A percentile compares a stretch with the other conserved stretches of the same genome.
phyloP scores from a whole-genome alignment of 2,888 invertebrate genomes.

The Melolontha melolontha region DNA sequence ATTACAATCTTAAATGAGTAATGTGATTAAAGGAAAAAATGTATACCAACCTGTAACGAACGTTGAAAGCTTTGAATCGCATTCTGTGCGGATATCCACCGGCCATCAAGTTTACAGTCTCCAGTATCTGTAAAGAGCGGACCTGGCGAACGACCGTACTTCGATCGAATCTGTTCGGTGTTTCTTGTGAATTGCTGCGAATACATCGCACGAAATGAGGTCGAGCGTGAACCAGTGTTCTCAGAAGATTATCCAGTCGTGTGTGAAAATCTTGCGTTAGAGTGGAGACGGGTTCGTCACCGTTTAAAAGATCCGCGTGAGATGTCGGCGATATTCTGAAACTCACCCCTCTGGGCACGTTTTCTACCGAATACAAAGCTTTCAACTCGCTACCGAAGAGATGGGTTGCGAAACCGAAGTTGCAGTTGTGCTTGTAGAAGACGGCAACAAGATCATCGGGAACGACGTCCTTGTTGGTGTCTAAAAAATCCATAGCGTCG shows the following conservation, averaged over 20 bases:
- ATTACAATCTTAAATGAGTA: neutral
- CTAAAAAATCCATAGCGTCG: constrained; percentile 89
- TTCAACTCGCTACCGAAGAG: constrained; percentile 94
- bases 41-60: constrained; percentile 71
- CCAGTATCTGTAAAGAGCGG: constrained; percentile 86
- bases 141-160: constrained; percentile 88
- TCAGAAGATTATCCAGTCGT: constrained; percentile 89
- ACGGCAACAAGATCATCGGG: constrained; percentile 93
- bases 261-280: constrained; percentile 96
- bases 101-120: constrained; percentile 95
- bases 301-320: constrained; percentile 84
- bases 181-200: constrained; percentile 86
- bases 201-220: constrained; percentile 96
- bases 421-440: constrained; percentile 92
- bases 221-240: constrained; percentile 91
- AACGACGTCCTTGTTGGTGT: constrained; percentile 92
- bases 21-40: neutral
- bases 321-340: constrained; percentile 93
- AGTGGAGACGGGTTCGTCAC: constrained; percentile 88
- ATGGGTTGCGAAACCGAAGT: constrained; percentile 97
- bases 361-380: constrained; percentile 80
- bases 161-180: constrained; percentile 86
- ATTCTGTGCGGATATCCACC: constrained; percentile 95
- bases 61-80: constrained; percentile 93
- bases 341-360: constrained; percentile 81